Evolutionary conservation across 53 echinoderm and acorn worm genomes (phyloP).

Genomic region (Antedon mediterranea): DNA sequence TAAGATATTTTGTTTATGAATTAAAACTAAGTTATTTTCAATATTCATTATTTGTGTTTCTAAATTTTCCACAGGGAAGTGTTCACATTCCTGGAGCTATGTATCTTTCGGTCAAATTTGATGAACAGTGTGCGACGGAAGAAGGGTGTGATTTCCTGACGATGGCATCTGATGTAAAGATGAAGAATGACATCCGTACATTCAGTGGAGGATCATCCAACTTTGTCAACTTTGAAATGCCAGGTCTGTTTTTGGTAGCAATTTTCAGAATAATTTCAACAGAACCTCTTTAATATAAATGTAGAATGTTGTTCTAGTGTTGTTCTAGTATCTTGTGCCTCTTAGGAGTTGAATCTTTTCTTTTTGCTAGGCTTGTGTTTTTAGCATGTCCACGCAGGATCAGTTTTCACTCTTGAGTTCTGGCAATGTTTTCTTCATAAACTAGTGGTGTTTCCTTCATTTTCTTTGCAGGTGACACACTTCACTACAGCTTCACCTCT

Average conservation of each 20-base stretch:
- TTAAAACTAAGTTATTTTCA: no score
- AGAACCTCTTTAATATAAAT: no score
- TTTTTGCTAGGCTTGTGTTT: no score
- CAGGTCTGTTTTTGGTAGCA: no score
- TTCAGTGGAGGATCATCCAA: slow-evolving; percentile 66
- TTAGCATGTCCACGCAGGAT: not conserved
- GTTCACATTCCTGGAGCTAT: slow-evolving; percentile 61
- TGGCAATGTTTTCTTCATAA: not conserved
- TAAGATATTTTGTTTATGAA: no score
- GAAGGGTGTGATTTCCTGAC: slow-evolving; percentile 61
- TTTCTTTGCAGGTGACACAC: slow-evolving; percentile 66
- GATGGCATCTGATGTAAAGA: slow-evolving; percentile 44
- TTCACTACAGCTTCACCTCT: slow-evolving; percentile 70
- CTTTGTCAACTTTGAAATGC: slow-evolving; percentile 91
- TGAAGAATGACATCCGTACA: slow-evolving; percentile 56
- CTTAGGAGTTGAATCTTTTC: no score
- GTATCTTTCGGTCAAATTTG: slow-evolving; percentile 85
- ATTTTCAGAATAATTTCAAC: no score
- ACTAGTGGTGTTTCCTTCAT: no score
- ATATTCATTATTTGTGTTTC: no score
- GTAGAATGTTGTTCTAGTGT: no score
- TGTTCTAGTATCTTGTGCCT: no score
- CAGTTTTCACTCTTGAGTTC: no score
- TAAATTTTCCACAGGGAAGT: slow-evolving; percentile 32
- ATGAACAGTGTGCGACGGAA: slow-evolving; percentile 83